A percentile compares a stretch with the other conserved stretches of the same genome.
These are phyloP conservation scores for Calyptomena viridis DNA, from an alignment of 2,113 vertebrate genomes.

Conservation along the genomic window DNA sequence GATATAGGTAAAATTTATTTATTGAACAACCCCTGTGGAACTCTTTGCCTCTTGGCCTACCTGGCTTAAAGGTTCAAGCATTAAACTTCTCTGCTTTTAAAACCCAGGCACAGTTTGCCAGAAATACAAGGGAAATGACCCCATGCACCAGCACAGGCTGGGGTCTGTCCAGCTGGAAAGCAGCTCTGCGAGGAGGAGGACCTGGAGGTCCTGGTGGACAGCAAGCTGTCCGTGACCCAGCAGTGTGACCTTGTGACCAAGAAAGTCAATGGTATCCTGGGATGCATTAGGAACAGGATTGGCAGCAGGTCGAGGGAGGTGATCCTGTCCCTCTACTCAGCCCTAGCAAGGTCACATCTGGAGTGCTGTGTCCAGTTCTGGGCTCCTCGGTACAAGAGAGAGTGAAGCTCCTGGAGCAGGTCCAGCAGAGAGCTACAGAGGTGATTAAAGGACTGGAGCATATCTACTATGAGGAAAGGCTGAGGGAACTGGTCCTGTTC, in stretches of 20 bases:
- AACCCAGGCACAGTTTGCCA: neutral
- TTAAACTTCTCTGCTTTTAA: neutral
- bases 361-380: neutral
- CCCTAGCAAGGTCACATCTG: neutral
- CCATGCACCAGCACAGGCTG: neutral
- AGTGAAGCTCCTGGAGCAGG: accelerated
- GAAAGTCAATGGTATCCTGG: neutral
- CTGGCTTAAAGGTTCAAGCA: neutral
- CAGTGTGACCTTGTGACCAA: neutral
- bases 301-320: accelerated
- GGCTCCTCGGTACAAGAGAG: neutral
- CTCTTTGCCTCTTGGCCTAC: neutral
- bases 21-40: neutral
- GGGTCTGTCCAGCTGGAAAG: neutral
- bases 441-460: neutral
- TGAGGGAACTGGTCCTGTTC: accelerated
- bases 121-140: neutral
- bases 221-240: neutral
- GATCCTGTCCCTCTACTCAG: neutral
- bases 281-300: neutral
- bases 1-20: neutral
- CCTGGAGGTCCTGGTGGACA: neutral
- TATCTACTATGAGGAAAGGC: neutral
- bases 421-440: accelerated
- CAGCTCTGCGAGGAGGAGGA: neutral